Base-by-base conservation (phyloP, 2,113 vertebrate genomes). In the Ceyx margarethae region DNA sequence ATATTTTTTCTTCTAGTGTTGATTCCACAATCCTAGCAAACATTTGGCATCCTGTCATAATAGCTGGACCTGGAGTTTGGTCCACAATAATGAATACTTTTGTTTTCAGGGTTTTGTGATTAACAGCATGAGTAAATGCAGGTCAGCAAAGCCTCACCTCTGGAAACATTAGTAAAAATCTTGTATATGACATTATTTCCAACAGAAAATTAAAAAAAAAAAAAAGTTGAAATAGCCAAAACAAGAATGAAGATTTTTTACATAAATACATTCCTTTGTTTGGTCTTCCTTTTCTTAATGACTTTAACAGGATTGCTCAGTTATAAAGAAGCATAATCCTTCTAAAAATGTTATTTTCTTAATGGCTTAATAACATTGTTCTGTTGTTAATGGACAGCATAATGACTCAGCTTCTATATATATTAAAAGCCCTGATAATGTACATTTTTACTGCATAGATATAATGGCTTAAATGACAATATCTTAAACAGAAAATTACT, bases 401-500 rank as follows among this genome's bases (percentile, higher is more conserved):
- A 21, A 62, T 61, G 40, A 51, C 31, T 74, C 11, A 64, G 5
- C 13, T 86, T 91, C 68, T 78, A 11, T 60, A 62, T 48, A 6
- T 71, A 50, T 64, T 90, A 35, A 76, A 93, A 79, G 7, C 35
- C 23, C 67, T 73, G 19, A 11, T 85, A 89, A 89, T 64, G 33
- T 69, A 72, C 6, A 65, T 74, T 91, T 94, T 83, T 90, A 69
- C 51, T 64, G 31, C 37, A 33, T 68, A 37, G 18, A 33, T 80
- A 76, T 31, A 92, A 89, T 61, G 46, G 25, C 15, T 88, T 89
- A 87, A 89, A 76, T 29, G 19, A 60, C 46, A 85, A 20, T 7
- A 77, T 71, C 33, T 85, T 85, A 82, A 93, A 77, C 42, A 64
- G 45, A 85, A 93, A 94, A 85, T 91, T 83, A 85, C 29, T 81